These are phyloP conservation scores for Clanis bilineata DNA, from an alignment of 2,888 invertebrate species.

Conservation along the genomic window DNA sequence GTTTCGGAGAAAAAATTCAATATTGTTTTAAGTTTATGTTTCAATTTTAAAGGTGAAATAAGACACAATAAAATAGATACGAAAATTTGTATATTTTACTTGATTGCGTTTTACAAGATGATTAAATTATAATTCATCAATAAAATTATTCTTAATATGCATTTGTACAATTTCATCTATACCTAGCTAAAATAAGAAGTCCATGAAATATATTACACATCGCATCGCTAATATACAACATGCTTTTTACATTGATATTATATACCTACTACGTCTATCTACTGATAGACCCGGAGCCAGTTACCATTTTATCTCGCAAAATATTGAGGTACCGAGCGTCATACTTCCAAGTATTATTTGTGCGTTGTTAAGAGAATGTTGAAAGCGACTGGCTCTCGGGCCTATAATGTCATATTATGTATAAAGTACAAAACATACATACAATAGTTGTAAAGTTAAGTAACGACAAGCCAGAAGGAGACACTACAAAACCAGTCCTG, in stretches of 20 bases:
- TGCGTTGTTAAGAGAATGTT: not conserved
- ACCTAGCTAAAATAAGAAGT: slow-evolving; percentile 75
- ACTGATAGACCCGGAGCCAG: slow-evolving; percentile 30
- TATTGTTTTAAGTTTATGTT: no score
- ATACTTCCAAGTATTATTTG: not conserved
- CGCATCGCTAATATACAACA: slow-evolving; percentile 76
- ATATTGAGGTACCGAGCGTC: slow-evolving; percentile 4
- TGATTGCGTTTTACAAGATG: slow-evolving; percentile 81
- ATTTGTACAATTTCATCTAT: slow-evolving; percentile 81
- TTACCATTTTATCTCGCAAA: slow-evolving; percentile 13
- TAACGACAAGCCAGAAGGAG: slow-evolving; percentile 44
- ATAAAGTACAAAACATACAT: slow-evolving; percentile 53
- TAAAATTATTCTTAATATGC: slow-evolving; percentile 77
- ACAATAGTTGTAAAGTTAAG: slow-evolving; percentile 28
- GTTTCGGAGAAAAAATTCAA: no score
- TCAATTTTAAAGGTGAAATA: slow-evolving; percentile 32
- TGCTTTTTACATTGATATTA: slow-evolving; percentile 74
- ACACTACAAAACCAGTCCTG: slow-evolving; percentile 41
- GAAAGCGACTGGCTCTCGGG: not conserved
- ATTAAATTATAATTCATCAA: slow-evolving; percentile 76
- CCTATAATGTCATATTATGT: slow-evolving; percentile 39
- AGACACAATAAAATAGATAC: slow-evolving; percentile 51
- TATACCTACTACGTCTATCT: slow-evolving; percentile 60
- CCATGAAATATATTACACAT: slow-evolving; percentile 77
- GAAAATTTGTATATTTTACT: slow-evolving; percentile 81